phyloP scores from a whole-genome alignment of 2,797 vertebrate species.

The Falco cherrug region DNA sequence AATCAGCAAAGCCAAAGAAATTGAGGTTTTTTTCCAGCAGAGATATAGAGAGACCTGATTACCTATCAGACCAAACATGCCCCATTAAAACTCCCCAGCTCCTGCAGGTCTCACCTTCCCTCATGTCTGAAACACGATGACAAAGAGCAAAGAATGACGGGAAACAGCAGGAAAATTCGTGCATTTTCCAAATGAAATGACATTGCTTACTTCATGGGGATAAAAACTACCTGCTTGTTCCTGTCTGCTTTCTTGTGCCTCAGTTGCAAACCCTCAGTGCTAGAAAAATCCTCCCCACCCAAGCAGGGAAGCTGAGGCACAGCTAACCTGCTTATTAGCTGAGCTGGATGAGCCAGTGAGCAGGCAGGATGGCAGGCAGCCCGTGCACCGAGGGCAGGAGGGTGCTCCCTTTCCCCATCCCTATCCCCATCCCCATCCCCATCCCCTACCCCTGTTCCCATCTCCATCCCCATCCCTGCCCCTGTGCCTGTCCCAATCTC shows the following conservation, averaged over 20 bases:
- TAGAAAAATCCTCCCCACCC: slow-evolving; percentile 12
- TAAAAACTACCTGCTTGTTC: neutral
- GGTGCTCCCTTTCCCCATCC: neutral
- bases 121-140: neutral
- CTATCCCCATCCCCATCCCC: too few relatives aligned
- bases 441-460: rapidly evolving
- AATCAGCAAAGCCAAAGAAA: neutral
- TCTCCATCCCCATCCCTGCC: rapidly evolving
- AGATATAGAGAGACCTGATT: neutral
- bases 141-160: neutral
- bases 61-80: neutral
- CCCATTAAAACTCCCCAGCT: neutral
- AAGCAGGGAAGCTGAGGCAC: neutral
- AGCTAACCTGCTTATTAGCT: neutral
- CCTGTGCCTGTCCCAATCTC: neutral
- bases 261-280: neutral
- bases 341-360: neutral
- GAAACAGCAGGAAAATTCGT: neutral
- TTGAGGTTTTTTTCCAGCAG: neutral
- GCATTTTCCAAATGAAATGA: neutral
- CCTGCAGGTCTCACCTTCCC: neutral
- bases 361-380: neutral
- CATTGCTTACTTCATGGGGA: neutral
- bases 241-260: neutral
- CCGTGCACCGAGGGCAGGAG: neutral